Percentiles rank a stretch among this genome's conserved stretches.
These are phyloP conservation scores for Petrocephalus schoutedeni DNA, from an alignment of 2,797 vertebrate genomes.

Conservation along the genomic window DNA sequence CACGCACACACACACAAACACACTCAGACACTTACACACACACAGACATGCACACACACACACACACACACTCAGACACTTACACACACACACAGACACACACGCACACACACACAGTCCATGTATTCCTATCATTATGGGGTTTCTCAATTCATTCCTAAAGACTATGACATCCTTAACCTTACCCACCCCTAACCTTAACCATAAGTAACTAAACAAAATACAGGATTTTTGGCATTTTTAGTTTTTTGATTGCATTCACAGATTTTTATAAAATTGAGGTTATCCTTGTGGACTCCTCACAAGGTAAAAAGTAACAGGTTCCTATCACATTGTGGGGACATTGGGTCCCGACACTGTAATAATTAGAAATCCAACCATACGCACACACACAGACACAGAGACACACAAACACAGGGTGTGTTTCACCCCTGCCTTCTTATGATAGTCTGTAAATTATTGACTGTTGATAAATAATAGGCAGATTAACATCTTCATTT, in stretches of 20 bases:
- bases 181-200: neutral
- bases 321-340: neutral
- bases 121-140: neutral
- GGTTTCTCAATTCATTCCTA: neutral
- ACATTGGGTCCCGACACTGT: neutral
- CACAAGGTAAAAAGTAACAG: neutral
- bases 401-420: too few species aligned
- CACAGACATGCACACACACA: neutral
- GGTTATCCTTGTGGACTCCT: neutral
- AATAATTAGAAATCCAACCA: neutral
- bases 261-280: neutral
- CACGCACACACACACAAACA: too few species aligned
- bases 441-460: neutral
- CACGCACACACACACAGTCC: neutral
- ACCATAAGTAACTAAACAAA: neutral
- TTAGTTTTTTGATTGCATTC: neutral
- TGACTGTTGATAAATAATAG: neutral
- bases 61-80: neutral
- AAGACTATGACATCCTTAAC: neutral
- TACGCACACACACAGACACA: neutral
- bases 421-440: neutral
- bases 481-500: neutral
- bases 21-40: neutral
- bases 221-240: neutral
- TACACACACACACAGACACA: neutral